Evolutionary conservation across 2,797 vertebrate species (phyloP).

Genomic region (Rhinatrema bivittatum): DNA sequence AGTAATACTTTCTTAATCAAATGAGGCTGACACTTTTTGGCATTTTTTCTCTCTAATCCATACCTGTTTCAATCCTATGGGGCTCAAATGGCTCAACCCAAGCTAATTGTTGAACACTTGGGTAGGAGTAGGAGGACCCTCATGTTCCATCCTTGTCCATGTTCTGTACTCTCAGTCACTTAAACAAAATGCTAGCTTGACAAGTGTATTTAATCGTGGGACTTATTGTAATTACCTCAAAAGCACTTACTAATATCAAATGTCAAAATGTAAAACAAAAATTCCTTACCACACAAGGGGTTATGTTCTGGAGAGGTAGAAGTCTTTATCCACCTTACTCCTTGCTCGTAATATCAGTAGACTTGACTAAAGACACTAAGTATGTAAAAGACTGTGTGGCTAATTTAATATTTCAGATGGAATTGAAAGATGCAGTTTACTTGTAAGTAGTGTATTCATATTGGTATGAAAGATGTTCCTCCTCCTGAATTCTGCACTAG

Average conservation of each 20-base stretch:
- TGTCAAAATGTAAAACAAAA: slow-evolving; percentile 8
- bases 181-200: background rate
- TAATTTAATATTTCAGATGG: slow-evolving; percentile 24
- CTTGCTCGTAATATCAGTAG: too few relatives aligned
- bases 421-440: slow-evolving; percentile 33
- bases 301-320: too few relatives aligned
- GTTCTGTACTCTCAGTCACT: background rate
- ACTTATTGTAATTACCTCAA: slow-evolving; percentile 9
- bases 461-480: too few relatives aligned
- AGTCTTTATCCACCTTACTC: too few relatives aligned
- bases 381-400: too few relatives aligned
- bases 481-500: too few relatives aligned
- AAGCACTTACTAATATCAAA: slow-evolving; percentile 14
- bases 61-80: slow-evolving; percentile 25
- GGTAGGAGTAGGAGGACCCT: background rate
- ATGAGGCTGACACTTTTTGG: too few relatives aligned
- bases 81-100: slow-evolving; percentile 34
- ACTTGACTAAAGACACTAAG: too few relatives aligned
- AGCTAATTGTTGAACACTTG: slow-evolving; percentile 49
- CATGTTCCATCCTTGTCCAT: slow-evolving; percentile 15
- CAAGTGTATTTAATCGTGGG: slow-evolving; percentile 2
- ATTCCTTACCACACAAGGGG: too few relatives aligned
- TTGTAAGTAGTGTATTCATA: too few relatives aligned
- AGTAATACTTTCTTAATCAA: too few relatives aligned
- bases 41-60: slow-evolving; percentile 27